A percentile compares a stretch with the other conserved stretches of the same genome.
These are phyloP conservation scores for Octodonta nipae DNA, from an alignment of 2,888 invertebrate species.

Conservation along the genomic window DNA sequence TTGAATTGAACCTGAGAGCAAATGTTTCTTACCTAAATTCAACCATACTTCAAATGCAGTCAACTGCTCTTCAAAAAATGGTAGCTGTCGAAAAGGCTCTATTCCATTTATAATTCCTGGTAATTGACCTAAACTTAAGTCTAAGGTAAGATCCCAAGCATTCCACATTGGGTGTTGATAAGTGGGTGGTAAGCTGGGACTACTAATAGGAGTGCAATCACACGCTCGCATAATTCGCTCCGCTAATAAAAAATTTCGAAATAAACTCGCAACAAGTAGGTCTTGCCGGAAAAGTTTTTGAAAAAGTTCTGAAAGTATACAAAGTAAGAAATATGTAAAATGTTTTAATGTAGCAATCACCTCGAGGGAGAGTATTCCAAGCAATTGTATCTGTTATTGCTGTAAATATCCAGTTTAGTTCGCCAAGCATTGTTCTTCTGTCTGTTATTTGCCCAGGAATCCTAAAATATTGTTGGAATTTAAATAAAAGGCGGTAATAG, in stretches of 20 bases:
- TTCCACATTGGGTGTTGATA: constrained; percentile 86
- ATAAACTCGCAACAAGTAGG: constrained; percentile 91
- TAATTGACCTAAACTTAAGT: constrained; percentile 83
- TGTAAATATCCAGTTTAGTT: constrained; percentile 99
- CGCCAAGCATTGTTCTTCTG: constrained; percentile 91
- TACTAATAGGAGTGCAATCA: constrained; percentile 92
- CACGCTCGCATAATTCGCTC: constrained; percentile 91
- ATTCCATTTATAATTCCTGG: constrained; percentile 56
- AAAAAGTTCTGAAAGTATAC: constrained; percentile 56
- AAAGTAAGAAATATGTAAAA: constrained; percentile 4
- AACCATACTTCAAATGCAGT: constrained; percentile 96
- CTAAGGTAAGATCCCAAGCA: constrained; percentile 95
- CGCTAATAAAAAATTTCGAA: constrained; percentile 91
- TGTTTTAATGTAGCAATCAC: no score
- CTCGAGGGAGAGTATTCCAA: constrained; percentile 89
- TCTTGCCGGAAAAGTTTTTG: constrained; percentile 95
- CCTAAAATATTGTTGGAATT: constrained; percentile 40
- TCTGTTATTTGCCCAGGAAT: constrained; percentile 92
- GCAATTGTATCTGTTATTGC: constrained; percentile 99
- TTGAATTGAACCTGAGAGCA: background rate
- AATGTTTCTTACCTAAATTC: constrained; percentile 55
- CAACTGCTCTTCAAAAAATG: constrained; percentile 95
- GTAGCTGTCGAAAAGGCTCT: constrained; percentile 57
- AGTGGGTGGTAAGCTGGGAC: constrained; percentile 82
- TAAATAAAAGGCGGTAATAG: no score